Percentiles rank a stretch among this genome's conserved stretches.
Evolutionary conservation across 2,113 vertebrate genomes (phyloP).

Genomic region (Rana temporaria): DNA sequence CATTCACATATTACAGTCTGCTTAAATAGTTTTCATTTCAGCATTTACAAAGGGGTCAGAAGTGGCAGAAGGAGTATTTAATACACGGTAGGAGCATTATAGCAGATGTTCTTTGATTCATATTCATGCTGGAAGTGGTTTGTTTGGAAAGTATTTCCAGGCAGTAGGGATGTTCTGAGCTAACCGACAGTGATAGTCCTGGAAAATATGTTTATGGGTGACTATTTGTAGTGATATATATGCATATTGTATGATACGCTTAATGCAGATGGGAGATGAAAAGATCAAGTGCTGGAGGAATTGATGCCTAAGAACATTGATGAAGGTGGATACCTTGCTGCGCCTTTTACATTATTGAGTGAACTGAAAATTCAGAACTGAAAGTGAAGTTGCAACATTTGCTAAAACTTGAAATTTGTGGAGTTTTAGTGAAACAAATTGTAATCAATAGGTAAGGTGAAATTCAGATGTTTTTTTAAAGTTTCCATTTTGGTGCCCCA

Average conservation of each 20-base stretch:
- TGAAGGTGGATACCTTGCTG: too few species aligned
- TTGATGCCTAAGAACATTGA: background rate
- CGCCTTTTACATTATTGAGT: too few species aligned
- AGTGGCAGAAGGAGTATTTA: conserved; percentile 31
- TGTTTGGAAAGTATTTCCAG: conserved; percentile 47
- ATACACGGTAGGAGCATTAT: conserved; percentile 44
- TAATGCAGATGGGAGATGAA: background rate
- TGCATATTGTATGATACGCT: conserved; percentile 28
- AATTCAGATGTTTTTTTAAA: too few species aligned
- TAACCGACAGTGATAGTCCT: conserved; percentile 44
- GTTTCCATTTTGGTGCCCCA: too few species aligned
- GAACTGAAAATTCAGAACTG: background rate
- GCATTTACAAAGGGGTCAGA: conserved; percentile 28
- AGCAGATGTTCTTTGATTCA: conserved; percentile 51
- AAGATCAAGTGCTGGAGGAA: background rate
- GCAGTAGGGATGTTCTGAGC: conserved; percentile 35
- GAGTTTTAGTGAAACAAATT: too few species aligned
- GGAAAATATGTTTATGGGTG: conserved; percentile 35
- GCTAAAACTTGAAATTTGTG: too few species aligned
- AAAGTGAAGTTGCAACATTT: too few species aligned
- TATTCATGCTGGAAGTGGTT: conserved; percentile 51
- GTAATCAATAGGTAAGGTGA: too few species aligned
- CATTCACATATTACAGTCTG: conserved; percentile 40
- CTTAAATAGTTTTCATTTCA: conserved; percentile 41
- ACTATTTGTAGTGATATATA: conserved; percentile 34